phyloP scores from a whole-genome alignment of 1,140 invertebrate genomes.

The Zaprionus ghesquierei region DNA sequence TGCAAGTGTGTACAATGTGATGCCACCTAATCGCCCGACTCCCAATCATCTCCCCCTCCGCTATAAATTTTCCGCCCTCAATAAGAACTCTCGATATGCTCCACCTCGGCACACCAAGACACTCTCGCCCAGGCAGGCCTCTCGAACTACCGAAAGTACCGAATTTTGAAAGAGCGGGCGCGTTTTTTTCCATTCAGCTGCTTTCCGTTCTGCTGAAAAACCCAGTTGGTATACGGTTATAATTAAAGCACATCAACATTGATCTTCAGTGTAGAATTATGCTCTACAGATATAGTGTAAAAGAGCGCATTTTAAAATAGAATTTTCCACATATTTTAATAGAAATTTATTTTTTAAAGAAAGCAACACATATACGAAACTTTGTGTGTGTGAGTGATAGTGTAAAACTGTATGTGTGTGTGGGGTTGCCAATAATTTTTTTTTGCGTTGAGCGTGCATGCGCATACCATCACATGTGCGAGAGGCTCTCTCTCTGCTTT shows the following conservation, averaged over 20 bases:
- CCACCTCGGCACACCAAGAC: conserved; percentile 8
- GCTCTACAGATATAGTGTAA: conserved; percentile 22
- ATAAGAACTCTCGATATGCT: conserved; percentile 29
- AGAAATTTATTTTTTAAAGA: conserved; percentile 63
- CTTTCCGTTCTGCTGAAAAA: conserved; percentile 3
- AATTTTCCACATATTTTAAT: conserved; percentile 53
- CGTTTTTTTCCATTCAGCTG: conserved; percentile 29
- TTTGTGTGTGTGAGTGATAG: conserved; percentile 26
- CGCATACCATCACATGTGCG: conserved; percentile 62
- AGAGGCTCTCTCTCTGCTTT: conserved; percentile 9
- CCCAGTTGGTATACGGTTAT: conserved; percentile 33
- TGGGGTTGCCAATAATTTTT: conserved; percentile 61
- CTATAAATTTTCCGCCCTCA: not conserved
- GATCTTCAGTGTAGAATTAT: not conserved
- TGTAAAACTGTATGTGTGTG: conserved; percentile 27
- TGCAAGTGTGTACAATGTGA: conserved; percentile 38
- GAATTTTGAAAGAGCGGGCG: conserved; percentile 43
- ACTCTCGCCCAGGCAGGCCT: conserved; percentile 9
- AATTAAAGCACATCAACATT: conserved; percentile 15
- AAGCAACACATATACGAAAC: conserved; percentile 5
- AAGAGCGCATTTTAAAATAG: conserved; percentile 57
- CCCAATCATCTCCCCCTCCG: not conserved
- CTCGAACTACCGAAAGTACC: conserved; percentile 13
- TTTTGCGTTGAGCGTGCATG: conserved; percentile 62
- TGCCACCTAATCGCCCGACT: not conserved